Evolutionary conservation across 2,797 vertebrate genomes (phyloP).

Genomic region (Epinephelus malabaricus): DNA sequence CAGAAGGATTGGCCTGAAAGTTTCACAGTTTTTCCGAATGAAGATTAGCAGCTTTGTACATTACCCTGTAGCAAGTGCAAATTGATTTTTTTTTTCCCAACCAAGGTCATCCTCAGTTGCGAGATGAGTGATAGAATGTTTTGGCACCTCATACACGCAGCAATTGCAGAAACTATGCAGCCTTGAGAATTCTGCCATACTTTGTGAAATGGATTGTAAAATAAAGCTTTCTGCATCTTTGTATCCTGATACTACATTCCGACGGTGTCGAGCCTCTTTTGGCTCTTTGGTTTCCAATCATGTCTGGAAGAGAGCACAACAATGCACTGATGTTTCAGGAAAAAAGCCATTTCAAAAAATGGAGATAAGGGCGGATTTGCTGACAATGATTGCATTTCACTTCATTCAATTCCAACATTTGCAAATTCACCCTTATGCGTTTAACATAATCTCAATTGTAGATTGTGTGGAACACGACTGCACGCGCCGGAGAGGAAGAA

Average conservation of each 20-base stretch:
- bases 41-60: slow-evolving; percentile 54
- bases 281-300: slow-evolving; percentile 25
- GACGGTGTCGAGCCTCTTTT: not conserved
- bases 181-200: slow-evolving; percentile 29
- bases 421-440: slow-evolving; percentile 37
- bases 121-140: slow-evolving; percentile 45
- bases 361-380: slow-evolving; percentile 36
- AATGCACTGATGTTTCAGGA: slow-evolving; percentile 22
- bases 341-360: slow-evolving; percentile 39
- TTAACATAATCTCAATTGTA: slow-evolving; percentile 36
- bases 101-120: slow-evolving; percentile 50
- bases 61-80: slow-evolving; percentile 40
- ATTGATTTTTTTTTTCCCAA: slow-evolving; percentile 35
- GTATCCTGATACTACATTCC: slow-evolving; percentile 9
- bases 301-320: slow-evolving; percentile 11
- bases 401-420: slow-evolving; percentile 34
- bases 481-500: slow-evolving; percentile 1
- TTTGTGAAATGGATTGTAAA: slow-evolving; percentile 52
- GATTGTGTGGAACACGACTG: slow-evolving; percentile 15
- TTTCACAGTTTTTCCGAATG: slow-evolving; percentile 39
- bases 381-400: slow-evolving; percentile 42
- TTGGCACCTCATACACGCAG: slow-evolving; percentile 24
- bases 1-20: slow-evolving; percentile 30
- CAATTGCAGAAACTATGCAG: slow-evolving; percentile 24
- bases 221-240: slow-evolving; percentile 19